Percentiles rank a stretch among this genome's conserved stretches.
phyloP scores from a whole-genome alignment of 2,888 invertebrate genomes.

The Polydrusus cervinus region DNA sequence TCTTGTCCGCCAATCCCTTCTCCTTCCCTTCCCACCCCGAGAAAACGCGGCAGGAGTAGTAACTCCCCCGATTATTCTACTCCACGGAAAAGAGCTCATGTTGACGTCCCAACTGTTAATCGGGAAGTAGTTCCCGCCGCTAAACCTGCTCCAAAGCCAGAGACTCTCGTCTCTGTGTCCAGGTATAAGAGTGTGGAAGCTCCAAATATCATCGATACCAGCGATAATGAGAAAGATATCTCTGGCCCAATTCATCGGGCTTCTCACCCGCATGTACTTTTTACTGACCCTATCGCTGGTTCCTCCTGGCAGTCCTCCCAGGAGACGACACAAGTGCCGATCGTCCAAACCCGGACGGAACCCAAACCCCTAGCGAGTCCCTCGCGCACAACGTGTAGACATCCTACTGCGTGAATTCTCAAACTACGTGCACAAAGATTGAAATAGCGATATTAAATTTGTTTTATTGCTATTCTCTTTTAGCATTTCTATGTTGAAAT shows the following conservation, averaged over 20 bases:
- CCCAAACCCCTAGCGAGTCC: background rate
- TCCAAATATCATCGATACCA: background rate
- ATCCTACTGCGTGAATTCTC: background rate
- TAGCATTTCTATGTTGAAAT: too few relatives aligned
- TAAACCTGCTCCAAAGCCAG: background rate
- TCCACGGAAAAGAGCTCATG: background rate
- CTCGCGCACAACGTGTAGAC: too few relatives aligned
- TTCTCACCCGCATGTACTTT: background rate
- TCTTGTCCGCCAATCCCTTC: background rate
- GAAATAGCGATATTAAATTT: too few relatives aligned
- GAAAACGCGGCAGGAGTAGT: background rate
- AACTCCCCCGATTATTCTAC: background rate
- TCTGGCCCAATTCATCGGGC: background rate
- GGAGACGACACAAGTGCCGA: conserved; percentile 7
- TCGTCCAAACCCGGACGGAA: background rate
- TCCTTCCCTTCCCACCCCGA: background rate
- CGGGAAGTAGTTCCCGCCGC: background rate
- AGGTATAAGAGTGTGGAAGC: background rate
- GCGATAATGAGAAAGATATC: background rate
- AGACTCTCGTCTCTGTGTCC: background rate
- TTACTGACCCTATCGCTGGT: conserved; percentile 3
- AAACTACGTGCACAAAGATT: background rate
- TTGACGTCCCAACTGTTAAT: background rate
- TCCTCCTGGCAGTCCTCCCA: conserved; percentile 17
- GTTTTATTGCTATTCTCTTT: too few relatives aligned